Evolutionary conservation across 2,888 invertebrate species (phyloP), one percentile per base, ranked within the genome.

Genomic region (Chalcosyrphus nemorum): DNA sequence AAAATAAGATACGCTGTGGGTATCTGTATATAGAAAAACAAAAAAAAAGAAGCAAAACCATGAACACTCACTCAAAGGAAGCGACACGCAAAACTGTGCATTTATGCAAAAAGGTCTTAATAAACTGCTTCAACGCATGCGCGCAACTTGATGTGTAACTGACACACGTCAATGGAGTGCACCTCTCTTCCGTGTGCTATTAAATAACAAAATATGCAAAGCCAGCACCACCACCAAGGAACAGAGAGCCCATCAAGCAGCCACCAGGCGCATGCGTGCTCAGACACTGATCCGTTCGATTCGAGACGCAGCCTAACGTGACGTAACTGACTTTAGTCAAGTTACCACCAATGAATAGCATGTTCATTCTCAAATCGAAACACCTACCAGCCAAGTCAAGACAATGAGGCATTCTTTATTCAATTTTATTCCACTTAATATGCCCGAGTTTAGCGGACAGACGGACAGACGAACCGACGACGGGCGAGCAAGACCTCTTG

Each of bases 121-220:
- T 84, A 80, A 84, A 78, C 82, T 59, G 63, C 70, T 17, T 65
- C n/a, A 38, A 78, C 68, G 80, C 68, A 74, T 84, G 78, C 78
- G 65, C 72, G 52, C 66, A 61, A 19, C 59, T 11, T 84, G 78
- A 84, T 78, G 78, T 78, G 68, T 74, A 84, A 78, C 82, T 78
- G 82, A 84, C 78, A 74, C 78, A 78, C 82, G 82, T 84, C 82
- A 78, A 78, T 84, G 63, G 68, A 78, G 82, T 72, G 72, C 78
- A 65, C 57, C 82, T 84, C 82, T 84, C 57, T 78, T 78, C 82
- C 78, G 78, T 66, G 68, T 84, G 74, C 82, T 74, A 84, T 78
- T 84, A 74, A 84, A 78, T 78, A 78, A 74, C 82, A 84, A 84
- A 84, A 74, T 70, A 78, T 74, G 45, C 74, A 74, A 24, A 57